Evolutionary conservation across 2,113 vertebrate genomes (phyloP), one percentile per base, ranked within the genome.

Genomic region (Hydrochoerus hydrochaeris): DNA sequence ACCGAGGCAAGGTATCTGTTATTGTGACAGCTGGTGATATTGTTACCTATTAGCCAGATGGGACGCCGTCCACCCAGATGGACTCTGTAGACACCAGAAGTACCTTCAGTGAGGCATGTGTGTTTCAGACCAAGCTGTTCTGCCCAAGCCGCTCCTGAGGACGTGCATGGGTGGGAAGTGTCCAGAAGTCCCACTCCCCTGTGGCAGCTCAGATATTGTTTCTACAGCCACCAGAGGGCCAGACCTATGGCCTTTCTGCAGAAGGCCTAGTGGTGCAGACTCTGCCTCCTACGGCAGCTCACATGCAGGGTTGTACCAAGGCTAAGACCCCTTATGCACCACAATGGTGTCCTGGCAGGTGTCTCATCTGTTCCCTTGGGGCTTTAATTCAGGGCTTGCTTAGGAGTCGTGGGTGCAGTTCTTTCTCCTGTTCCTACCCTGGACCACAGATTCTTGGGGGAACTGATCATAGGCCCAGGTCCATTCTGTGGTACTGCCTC

Each of bases 1-100:
- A 0, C 38, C 10, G 54, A 60, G 4, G 8, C 5, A 1, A 0
- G 41, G 4, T 13, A 20, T 85, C 12, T 0, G 0, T 6, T 46
- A 10, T 17, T 63, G 30, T 22, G 2, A n/a, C n/a, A n/a, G 17
- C 28, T 67, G 0, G 19, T 7, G 2, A 12, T 46, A 0, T 20
- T 58, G 62, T n/a, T 85, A 57, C 22, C 35, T 26, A 77, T 58
- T 52, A 69, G 20, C 13, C 71, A 28, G 16, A 38, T 4, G 46
- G n/a, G 82, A 46, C 32, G 30, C 89, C 46, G 4, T 57, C 58
- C 20, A 3, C 57, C 69, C 30, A 10, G 30, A 17, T 32, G 35
- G 35, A 13, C 2, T 24, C 26, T 88, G 14, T 0, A 8, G 75
- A 11, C 1, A 12, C 30, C 32, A 62, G 78, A 75, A 71, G 57